Conservation (phyloP, 2,888 invertebrate species). For the Rhagonycha fulva region DNA sequence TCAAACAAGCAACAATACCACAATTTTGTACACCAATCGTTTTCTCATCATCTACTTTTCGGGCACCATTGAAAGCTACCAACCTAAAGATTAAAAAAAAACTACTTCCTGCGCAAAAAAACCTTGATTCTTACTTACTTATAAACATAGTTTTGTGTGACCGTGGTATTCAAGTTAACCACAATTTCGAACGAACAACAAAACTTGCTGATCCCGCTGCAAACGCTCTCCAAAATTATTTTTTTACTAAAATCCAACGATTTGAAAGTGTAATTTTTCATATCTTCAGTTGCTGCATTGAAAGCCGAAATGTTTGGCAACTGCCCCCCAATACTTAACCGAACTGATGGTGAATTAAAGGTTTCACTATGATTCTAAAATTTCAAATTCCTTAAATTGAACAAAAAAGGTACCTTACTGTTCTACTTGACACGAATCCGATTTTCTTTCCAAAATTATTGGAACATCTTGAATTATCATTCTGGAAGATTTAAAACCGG, state of each 20-base stretch:
- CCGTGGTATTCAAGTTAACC: neutral
- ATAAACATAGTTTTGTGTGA: neutral
- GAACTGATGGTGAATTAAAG: neutral
- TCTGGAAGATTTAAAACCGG: neutral
- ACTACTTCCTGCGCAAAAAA: neutral
- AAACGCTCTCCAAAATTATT: neutral
- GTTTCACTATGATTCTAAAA: neutral
- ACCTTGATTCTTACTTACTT: neutral
- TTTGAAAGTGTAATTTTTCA: neutral
- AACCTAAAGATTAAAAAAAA: conserved; percentile 23
- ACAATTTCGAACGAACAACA: neutral
- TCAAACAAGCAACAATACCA: conserved; percentile 32
- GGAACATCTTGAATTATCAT: neutral
- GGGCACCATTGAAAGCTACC: conserved; percentile 32
- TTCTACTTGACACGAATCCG: neutral
- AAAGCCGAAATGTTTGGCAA: neutral
- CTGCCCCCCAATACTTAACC: neutral
- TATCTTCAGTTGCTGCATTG: neutral
- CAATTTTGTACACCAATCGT: conserved; percentile 34
- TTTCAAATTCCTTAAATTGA: neutral
- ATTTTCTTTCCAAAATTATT: neutral
- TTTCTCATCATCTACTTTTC: conserved; percentile 12
- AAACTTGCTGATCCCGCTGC: neutral
- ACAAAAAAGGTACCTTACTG: neutral
- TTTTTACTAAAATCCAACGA: neutral